Base-by-base conservation (phyloP, 2,888 invertebrate species). In the Philereme vetulata region DNA sequence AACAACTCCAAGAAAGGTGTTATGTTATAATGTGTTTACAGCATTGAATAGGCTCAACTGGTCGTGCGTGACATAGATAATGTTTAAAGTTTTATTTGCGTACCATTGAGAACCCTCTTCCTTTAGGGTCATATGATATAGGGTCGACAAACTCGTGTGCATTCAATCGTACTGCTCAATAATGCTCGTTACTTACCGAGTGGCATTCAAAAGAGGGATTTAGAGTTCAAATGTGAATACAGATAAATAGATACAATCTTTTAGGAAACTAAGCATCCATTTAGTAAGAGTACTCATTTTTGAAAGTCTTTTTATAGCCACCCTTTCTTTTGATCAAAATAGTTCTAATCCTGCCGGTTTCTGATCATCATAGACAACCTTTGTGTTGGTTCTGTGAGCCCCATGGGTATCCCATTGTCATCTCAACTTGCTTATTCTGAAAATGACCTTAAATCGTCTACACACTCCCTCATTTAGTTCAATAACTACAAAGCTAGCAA, bases 61-160 rank as follows among this genome's bases (percentile, higher is more conserved):
- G 68, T 77, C 74, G 72, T 79, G 71, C 88, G 88, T 90, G 90
- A 85, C 87, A 74, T 65, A 80, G 78, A 88, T 85, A 89, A 88
- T 84, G 66, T 64, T 60, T 61, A 51, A 68, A 73, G 75, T 78
- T 81, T 82, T 81, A 81, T 86, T 72, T 80, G 76, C 77, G 74
- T 80, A 76, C 75, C 71, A 81, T 85, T 80, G 80, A 85, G 85
- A 78, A 77, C 84, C 84, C 86, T 84, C 84, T 86, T 86, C 84
- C 83, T 84, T 79, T 78, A 79, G 85, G 86, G 84, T 83, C 85
- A 83, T 77, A 77, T 76, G 76, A 76, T 74, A 76, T 74, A 77
- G 78, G 90, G 87, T 88, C 88, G 77, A 83, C 81, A 81, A 85
- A 84, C 90, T 83, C 78, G 67, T 78, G 84, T 78, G 86, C 86